Percentiles rank a stretch among this genome's conserved stretches.
phyloP scores from a whole-genome alignment of 1,140 invertebrate species.

The Drosophila prosaltans region DNA sequence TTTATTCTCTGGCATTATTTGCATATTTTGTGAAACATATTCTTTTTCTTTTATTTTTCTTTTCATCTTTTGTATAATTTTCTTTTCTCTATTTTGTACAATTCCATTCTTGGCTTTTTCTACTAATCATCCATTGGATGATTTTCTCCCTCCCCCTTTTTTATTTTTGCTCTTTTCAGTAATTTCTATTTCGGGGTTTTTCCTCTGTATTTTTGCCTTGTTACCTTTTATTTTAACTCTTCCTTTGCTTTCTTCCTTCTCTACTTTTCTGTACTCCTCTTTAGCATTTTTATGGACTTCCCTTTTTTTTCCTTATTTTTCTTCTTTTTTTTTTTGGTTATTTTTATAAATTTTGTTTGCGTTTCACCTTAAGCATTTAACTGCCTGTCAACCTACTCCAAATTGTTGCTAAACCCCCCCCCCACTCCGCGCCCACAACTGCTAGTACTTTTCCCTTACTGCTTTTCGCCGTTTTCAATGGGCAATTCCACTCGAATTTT shows the following conservation, averaged over 20 bases:
- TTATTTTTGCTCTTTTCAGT: not conserved
- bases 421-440: too few relatives aligned
- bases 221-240: not conserved
- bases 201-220: not conserved
- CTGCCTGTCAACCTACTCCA: not conserved
- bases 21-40: not conserved
- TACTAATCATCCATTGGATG: constrained; percentile 3
- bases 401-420: not conserved
- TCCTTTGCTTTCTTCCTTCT: not conserved
- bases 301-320: too few relatives aligned
- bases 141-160: not conserved
- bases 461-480: constrained; percentile 11
- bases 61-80: too few relatives aligned
- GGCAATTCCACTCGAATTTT: constrained; percentile 55
- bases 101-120: not conserved
- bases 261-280: not conserved
- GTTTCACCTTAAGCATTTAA: constrained; percentile 7
- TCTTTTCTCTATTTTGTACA: not conserved
- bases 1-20: too few relatives aligned
- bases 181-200: not conserved
- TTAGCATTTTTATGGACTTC: not conserved
- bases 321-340: not conserved
- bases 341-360: constrained; percentile 2
- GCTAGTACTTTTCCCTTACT: too few relatives aligned
- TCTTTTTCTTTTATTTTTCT: constrained; percentile 6